Evolutionary conservation across 2,113 vertebrate species (phyloP).

Genomic region (Caloenas nicobarica): DNA sequence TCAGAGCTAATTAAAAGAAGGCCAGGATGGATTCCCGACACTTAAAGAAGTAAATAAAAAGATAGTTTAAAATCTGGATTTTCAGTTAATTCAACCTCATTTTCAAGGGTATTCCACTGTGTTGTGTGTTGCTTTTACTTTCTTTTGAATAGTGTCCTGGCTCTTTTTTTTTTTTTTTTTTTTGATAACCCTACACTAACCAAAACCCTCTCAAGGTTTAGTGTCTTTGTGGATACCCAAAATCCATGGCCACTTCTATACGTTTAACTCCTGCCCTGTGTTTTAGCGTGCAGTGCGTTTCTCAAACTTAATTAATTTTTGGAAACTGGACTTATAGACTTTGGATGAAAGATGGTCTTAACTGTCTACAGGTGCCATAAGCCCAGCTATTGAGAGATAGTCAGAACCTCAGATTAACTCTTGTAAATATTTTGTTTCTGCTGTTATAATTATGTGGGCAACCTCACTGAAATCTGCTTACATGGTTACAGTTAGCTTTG

Average conservation of each 20-base stretch:
- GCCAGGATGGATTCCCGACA: background rate
- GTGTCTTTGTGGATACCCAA: background rate
- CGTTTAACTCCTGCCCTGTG: background rate
- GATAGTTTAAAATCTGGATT: background rate
- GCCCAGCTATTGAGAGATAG: background rate
- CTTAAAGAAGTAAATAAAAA: background rate
- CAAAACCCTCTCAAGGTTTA: background rate
- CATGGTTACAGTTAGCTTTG: background rate
- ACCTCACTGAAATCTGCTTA: background rate
- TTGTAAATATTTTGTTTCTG: background rate
- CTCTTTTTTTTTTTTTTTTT: background rate
- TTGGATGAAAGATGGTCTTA: background rate
- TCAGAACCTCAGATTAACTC: background rate
- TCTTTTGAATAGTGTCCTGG: background rate
- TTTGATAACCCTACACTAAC: background rate
- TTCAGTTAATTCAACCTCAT: background rate
- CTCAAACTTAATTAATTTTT: background rate
- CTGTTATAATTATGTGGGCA: background rate
- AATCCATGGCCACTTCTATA: background rate
- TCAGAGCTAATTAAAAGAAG: slow-evolving; percentile 52
- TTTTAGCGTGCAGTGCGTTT: fast-evolving
- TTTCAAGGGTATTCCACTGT: background rate
- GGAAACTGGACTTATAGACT: background rate
- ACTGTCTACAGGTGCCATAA: background rate
- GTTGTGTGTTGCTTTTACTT: background rate